Conservation (phyloP, 2,888 invertebrate species). For the Phymatocera aterrima region DNA sequence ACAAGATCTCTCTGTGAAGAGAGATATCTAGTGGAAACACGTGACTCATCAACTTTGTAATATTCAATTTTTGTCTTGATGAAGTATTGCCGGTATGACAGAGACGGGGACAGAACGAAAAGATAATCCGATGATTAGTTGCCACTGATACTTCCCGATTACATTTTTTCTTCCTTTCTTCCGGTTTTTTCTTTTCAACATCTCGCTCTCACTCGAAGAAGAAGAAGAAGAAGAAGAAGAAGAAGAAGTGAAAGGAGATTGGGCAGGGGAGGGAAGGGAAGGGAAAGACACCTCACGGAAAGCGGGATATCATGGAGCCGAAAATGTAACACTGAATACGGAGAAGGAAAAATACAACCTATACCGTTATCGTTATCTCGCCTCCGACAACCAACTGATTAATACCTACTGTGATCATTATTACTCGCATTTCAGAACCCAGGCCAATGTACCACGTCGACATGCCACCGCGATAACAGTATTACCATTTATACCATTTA, state of each 20-base stretch:
- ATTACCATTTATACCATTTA: background rate
- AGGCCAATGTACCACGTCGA: slow-evolving; percentile 8
- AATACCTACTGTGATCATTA: slow-evolving; percentile 10
- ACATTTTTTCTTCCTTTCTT: background rate
- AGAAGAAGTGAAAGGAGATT: too few species aligned
- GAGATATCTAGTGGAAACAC: slow-evolving; percentile 12
- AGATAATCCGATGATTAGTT: slow-evolving; percentile 28
- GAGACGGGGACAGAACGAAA: background rate
- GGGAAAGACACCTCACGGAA: slow-evolving; percentile 46
- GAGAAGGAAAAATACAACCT: background rate
- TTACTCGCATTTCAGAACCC: background rate
- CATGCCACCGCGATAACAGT: background rate
- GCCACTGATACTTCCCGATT: background rate
- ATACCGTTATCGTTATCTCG: background rate
- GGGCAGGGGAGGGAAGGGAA: too few species aligned
- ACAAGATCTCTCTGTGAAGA: too few species aligned
- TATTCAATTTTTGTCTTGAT: background rate
- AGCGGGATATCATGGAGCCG: slow-evolving; percentile 36
- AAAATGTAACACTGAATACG: slow-evolving; percentile 40
- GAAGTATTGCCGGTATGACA: background rate
- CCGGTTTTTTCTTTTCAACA: background rate
- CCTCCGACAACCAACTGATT: slow-evolving; percentile 13
- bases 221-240: slow-evolving; percentile 36
- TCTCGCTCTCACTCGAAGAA: background rate
- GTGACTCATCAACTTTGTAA: background rate